A percentile compares a stretch with the other conserved stretches of the same genome.
These are phyloP conservation scores for Nasonia oneida DNA, from an alignment of 2,888 invertebrate genomes.

Conservation along the genomic window DNA sequence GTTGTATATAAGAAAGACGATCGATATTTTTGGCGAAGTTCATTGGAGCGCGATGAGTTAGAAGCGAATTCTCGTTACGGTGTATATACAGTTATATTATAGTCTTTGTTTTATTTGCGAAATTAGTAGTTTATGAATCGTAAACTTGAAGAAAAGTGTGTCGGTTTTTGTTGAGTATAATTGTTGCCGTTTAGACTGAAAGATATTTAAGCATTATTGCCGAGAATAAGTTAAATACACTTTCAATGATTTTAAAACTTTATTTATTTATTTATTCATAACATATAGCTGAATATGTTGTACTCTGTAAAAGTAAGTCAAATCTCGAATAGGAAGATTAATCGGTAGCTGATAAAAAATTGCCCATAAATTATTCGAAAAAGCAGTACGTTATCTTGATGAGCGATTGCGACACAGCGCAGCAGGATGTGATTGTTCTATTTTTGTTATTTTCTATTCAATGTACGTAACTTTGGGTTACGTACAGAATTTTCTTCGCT, in stretches of 20 bases:
- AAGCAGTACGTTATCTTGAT: neutral
- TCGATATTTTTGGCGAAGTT: neutral
- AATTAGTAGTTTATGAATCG: neutral
- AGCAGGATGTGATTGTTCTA: slow-evolving; percentile 22
- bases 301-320: neutral
- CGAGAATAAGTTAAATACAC: too few species aligned
- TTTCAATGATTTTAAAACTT: too few species aligned
- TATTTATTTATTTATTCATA: too few species aligned
- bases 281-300: neutral
- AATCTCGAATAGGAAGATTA: neutral
- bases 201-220: too few species aligned
- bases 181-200: neutral
- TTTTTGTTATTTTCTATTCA: slow-evolving; percentile 36
- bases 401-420: slow-evolving; percentile 22
- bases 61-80: neutral
- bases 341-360: neutral
- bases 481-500: slow-evolving; percentile 20
- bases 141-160: neutral
- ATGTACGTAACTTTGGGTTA: slow-evolving; percentile 22
- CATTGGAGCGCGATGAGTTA: neutral
- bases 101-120: too few species aligned
- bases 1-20: neutral
- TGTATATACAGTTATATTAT: neutral
- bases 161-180: neutral
- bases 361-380: neutral